These are phyloP conservation scores for Axinella damicornis DNA, from an alignment of 37 sponge, comb jelly and placozoan genomes.

Conservation along the genomic window DNA sequence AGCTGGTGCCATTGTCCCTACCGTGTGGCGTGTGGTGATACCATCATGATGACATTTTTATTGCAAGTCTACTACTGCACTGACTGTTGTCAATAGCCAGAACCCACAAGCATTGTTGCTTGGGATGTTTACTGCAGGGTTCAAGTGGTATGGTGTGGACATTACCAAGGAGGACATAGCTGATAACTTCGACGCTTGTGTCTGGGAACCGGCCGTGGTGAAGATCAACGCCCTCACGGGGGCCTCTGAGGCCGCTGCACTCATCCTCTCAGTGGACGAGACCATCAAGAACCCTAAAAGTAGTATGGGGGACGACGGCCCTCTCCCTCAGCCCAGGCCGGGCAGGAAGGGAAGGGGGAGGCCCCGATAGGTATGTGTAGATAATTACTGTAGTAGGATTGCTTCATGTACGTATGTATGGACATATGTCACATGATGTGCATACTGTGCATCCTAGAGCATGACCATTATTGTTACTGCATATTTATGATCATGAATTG, in stretches of 20 bases:
- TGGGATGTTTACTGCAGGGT: constrained; percentile 80
- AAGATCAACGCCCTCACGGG: constrained; percentile 96
- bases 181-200: constrained; percentile 96
- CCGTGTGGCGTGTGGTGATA: not conserved
- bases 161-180: constrained; percentile 92
- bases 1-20: not conserved
- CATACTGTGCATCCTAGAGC: no score
- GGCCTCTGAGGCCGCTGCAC: constrained; percentile 93
- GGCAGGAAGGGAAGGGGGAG: constrained; percentile 28
- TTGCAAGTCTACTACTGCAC: no score
- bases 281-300: constrained; percentile 96
- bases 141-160: constrained; percentile 97
- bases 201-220: constrained; percentile 98
- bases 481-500: no score
- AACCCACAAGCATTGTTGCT: no score
- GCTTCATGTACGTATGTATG: no score
- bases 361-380: not conserved
- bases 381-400: no score
- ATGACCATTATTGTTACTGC: no score
- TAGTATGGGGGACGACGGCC: not conserved
- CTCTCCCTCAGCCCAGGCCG: constrained; percentile 24
- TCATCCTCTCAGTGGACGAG: constrained; percentile 98
- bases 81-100: no score
- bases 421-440: no score
- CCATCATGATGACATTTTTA: no score